Percentiles rank a stretch among this genome's conserved stretches.
Conservation (phyloP, 2,888 invertebrate species). For the Thalpophila matura region DNA sequence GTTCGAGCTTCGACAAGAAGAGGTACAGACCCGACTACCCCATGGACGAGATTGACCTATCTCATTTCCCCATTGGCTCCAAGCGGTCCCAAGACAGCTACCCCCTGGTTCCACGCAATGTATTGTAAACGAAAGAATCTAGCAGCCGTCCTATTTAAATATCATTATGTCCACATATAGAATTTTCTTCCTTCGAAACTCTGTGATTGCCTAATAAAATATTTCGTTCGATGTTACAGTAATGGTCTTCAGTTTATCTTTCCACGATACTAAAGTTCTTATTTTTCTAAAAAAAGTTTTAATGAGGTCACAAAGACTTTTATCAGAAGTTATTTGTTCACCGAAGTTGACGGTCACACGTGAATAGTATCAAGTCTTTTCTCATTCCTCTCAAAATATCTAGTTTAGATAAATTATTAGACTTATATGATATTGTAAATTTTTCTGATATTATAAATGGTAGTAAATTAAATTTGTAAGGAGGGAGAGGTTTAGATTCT, state of each 20-base stretch:
- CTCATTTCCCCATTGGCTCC: constrained; percentile 85
- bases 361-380: constrained; percentile 23
- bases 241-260: constrained; percentile 54
- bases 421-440: constrained; percentile 53
- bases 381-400: constrained; percentile 20
- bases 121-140: constrained; percentile 54
- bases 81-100: constrained; percentile 74
- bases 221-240: constrained; percentile 36
- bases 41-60: constrained; percentile 87
- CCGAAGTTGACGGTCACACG: constrained; percentile 29
- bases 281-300: constrained; percentile 57
- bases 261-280: constrained; percentile 34
- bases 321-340: constrained; percentile 24
- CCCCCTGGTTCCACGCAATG: constrained; percentile 58
- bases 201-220: constrained; percentile 52
- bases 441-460: constrained; percentile 46
- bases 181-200: constrained; percentile 27
- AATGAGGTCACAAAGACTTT: constrained; percentile 48
- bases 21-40: constrained; percentile 83
- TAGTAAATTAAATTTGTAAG: constrained; percentile 59
- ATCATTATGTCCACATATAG: constrained; percentile 36
- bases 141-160: constrained; percentile 37
- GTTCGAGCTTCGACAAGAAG: constrained; percentile 78
- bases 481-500: constrained; percentile 77
- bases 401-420: constrained; percentile 31